Percentiles rank a stretch among this genome's conserved stretches.
Conservation (phyloP, 2,888 invertebrate genomes). For the Endotricha flammealis region DNA sequence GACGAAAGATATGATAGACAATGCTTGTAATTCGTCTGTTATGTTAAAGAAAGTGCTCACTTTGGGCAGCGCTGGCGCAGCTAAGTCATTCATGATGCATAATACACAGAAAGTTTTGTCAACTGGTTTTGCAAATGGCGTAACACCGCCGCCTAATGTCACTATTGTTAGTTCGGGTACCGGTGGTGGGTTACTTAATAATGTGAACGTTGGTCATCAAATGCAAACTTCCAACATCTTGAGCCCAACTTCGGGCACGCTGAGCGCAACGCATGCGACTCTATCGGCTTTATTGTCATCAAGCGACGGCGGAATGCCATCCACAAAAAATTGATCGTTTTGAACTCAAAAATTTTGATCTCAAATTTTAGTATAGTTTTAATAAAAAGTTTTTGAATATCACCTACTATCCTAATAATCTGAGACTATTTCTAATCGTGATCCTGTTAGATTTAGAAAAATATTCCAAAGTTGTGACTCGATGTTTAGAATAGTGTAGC, state of each 20-base stretch:
- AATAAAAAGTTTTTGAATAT: constrained; percentile 5
- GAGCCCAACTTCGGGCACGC: constrained; percentile 55
- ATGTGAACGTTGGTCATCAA: constrained; percentile 35
- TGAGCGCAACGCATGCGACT: constrained; percentile 72
- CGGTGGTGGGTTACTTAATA: constrained; percentile 46
- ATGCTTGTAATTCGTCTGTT: constrained; percentile 70
- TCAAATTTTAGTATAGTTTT: constrained; percentile 17
- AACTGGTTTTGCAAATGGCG: constrained; percentile 66
- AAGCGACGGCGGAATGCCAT: constrained; percentile 33
- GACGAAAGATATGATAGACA: constrained; percentile 73
- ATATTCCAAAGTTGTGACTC: background rate
- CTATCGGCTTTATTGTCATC: constrained; percentile 64
- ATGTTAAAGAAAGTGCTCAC: constrained; percentile 75
- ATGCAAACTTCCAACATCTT: constrained; percentile 45
- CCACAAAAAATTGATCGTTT: constrained; percentile 21
- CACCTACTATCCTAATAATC: background rate
- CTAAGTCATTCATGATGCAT: constrained; percentile 74
- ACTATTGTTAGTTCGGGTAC: constrained; percentile 70
- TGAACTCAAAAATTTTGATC: constrained; percentile 21
- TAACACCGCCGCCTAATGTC: constrained; percentile 65
- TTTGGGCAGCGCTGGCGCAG: constrained; percentile 61
- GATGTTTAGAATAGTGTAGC: background rate
- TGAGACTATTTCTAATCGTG: background rate
- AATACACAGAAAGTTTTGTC: constrained; percentile 70
- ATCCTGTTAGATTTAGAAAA: background rate